Evolutionary conservation across 2,113 vertebrate species (phyloP), one percentile per base, ranked within the genome.

Genomic region (Rhinolophus ferrumequinum): DNA sequence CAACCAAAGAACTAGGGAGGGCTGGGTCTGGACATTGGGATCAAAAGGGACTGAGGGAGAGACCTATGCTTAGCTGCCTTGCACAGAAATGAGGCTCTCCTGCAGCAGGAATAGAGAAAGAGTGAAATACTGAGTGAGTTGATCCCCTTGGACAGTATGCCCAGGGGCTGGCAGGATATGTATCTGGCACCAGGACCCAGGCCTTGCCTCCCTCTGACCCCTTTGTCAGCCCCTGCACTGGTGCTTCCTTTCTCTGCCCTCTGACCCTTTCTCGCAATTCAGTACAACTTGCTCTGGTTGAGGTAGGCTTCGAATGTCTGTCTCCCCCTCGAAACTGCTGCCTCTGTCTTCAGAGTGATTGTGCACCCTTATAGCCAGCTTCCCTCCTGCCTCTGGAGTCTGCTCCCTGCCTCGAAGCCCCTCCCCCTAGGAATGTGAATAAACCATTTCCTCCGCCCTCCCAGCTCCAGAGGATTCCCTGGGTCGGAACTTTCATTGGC

Each of bases 301-400:
- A 84, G 41, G 4, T 64, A 28, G 67, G 35, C 73, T 80, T 5
- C 12, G 52, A 80, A 0, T 97, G 50, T 97, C 90, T 95, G 50
- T 95, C 88, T 97, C 89, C 0, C 4, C 28, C 58, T 94, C 81
- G 88, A 67, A 97, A 91, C 97, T 95, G 76, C 90, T 96, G 94
- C 97, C 92, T 97, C 83, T 41, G n/a, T 97, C 96, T 41, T 10
- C 54, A 94, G 96, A 97, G 83, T 98, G 93, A 97, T 89, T 98
- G 95, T 98, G 93, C 93, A 97, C 98, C 97, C 97, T 97, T 97
- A 58, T 97, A 95, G 96, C 98, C 97, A 93, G 96, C 97, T 97
- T 97, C 96, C 91, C 97, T 97, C 85, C 97, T 97, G 97, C 97
- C 82, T 97, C 94, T 66, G n/a, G 90, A 98, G 97, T 98, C 96